Base-by-base conservation (phyloP, 2,113 vertebrate species). In the Chaenogobius annularis region DNA sequence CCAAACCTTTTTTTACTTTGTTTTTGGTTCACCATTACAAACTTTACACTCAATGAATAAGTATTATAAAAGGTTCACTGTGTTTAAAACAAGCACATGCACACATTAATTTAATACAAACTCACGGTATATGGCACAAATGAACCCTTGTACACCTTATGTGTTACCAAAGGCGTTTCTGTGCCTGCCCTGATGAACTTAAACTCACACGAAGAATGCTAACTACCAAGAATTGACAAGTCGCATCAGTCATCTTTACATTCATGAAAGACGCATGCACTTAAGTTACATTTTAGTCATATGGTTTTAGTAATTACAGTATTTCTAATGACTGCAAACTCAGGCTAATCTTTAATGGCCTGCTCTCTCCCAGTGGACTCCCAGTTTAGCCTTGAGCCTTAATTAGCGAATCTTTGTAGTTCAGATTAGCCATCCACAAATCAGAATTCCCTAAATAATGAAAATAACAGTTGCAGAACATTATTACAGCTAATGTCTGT, bases 301-400 rank as follows among this genome's bases (percentile, higher is more conserved):
- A 17, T 6, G 19, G 15, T 19, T 17, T 50, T 6, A 50, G 47
- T 44, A 17, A 40, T 62, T 43, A 37, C 7, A 10, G 59, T 31
- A 31, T 61, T 35, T 61, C 37, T 14, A 71, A 83, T 77, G 72
- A 59, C 43, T 68, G 10, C 66, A 44, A 52, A 78, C 64, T 58
- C 55, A 13, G 55, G 22, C 55, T 23, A 26, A 58, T 58, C 55
- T 58, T 23, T 13, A 56, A 26, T 58, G 55, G 7, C 55, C 55
- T 26, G 12, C 54, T 23, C 44, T 10, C 44, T 46, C 55, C 55
- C 55, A 5, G 5, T 5, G 13, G 22, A 23, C 55, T 3, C 7
- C 17, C n/a, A n/a, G 26, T 31, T 23, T 23, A 12, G 55, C 22
- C 55, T 23, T 12, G 13, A 58, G 22, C 22, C 22, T 58, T 58